A percentile compares a stretch with the other conserved stretches of the same genome.
These are phyloP conservation scores for Ormyrus labotus DNA, from an alignment of 2,888 invertebrate genomes.

Conservation along the genomic window DNA sequence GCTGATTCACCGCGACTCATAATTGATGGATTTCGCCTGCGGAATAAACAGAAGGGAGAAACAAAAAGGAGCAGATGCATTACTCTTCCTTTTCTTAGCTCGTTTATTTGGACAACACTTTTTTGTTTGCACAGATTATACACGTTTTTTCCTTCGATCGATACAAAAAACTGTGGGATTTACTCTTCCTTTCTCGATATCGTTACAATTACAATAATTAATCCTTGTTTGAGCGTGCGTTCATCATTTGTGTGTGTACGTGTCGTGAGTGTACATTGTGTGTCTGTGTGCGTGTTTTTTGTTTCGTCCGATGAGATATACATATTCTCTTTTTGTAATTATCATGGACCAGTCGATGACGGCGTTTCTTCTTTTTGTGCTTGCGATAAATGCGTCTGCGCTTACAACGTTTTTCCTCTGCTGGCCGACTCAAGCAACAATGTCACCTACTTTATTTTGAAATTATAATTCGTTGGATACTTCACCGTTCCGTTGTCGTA, in stretches of 20 bases:
- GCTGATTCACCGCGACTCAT: constrained; percentile 30
- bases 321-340: constrained; percentile 1
- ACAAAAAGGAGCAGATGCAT: neutral
- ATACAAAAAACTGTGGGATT: constrained; percentile 53
- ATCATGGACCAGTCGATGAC: constrained; percentile 33
- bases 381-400: constrained; percentile 2
- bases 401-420: constrained; percentile 6
- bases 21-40: constrained; percentile 20
- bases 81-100: constrained; percentile 28
- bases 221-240: constrained; percentile 20
- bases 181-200: constrained; percentile 17
- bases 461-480: neutral
- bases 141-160: constrained; percentile 38
- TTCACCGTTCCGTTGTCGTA: too few species aligned
- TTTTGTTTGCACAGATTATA: constrained; percentile 44
- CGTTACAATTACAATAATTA: constrained; percentile 14
- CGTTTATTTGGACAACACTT: constrained; percentile 52
- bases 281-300: neutral
- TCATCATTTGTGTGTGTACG: neutral
- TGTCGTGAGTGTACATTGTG: neutral
- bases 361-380: constrained; percentile 10
- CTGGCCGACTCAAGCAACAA: too few species aligned
- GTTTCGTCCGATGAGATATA: constrained; percentile 16
- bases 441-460: neutral
- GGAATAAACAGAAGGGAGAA: neutral